These are phyloP conservation scores for Papilio demoleus DNA, from an alignment of 2,888 invertebrate genomes.

Conservation along the genomic window DNA sequence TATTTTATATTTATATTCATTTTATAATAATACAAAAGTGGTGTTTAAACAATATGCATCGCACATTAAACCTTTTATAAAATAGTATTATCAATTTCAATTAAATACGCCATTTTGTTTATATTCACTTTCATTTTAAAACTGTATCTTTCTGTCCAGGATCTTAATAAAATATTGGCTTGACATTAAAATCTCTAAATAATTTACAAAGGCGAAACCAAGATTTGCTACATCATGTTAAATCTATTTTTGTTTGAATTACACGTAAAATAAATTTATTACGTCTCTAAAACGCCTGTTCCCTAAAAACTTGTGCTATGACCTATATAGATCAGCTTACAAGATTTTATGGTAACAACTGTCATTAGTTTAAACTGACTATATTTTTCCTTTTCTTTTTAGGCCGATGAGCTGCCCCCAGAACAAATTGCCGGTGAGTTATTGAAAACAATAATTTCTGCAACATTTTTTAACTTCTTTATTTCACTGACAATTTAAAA, in stretches of 20 bases:
- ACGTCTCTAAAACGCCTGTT: conserved; percentile 56
- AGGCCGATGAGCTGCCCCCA: conserved; percentile 95
- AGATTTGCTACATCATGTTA: conserved; percentile 49
- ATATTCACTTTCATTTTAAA: background rate
- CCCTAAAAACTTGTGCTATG: conserved; percentile 51
- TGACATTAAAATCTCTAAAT: conserved; percentile 21
- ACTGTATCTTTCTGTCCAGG: background rate
- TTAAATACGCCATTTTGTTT: background rate
- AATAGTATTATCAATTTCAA: no score
- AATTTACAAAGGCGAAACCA: conserved; percentile 25
- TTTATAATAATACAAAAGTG: no score
- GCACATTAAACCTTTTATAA: no score
- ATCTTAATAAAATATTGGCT: background rate
- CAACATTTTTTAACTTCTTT: background rate
- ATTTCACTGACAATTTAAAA: no score
- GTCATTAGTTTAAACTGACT: conserved; percentile 32
- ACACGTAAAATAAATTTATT: conserved; percentile 78
- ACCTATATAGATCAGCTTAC: conserved; percentile 34
- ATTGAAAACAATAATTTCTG: conserved; percentile 43
- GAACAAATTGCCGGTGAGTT: conserved; percentile 95
- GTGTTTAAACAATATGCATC: no score
- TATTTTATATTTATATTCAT: no score
- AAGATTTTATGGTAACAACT: conserved; percentile 8
- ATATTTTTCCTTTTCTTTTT: conserved; percentile 62
- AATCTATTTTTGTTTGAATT: conserved; percentile 74